Percentiles rank a stretch among this genome's conserved stretches.
phyloP scores from a whole-genome alignment of 2,797 vertebrate species.

The Psittacula echo region DNA sequence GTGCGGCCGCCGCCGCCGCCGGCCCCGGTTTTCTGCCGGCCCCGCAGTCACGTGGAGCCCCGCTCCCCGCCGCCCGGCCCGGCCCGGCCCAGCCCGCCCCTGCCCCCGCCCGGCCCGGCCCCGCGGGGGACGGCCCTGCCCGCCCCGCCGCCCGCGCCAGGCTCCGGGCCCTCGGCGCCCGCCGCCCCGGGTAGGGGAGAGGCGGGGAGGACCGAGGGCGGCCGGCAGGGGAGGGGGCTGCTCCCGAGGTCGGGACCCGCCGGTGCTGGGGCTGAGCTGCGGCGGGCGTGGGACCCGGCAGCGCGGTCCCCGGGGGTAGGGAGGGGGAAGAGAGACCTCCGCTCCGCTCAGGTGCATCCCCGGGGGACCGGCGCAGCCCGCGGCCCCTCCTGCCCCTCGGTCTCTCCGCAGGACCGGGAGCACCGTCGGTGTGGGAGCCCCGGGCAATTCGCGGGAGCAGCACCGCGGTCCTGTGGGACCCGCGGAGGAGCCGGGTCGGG shows the following conservation, averaged over 20 bases:
- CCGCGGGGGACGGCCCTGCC: not conserved
- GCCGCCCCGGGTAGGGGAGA: not conserved
- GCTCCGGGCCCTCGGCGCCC: not conserved
- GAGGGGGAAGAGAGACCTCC: not conserved
- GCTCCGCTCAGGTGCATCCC: constrained; percentile 44
- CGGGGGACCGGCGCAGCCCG: not conserved
- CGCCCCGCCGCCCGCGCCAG: not conserved
- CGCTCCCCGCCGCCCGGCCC: not conserved
- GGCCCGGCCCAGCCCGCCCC: not conserved
- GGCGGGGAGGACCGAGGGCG: not conserved
- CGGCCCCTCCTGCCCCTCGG: not conserved
- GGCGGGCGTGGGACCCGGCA: not conserved
- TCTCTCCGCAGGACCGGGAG: not conserved
- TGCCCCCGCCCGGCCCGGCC: not conserved
- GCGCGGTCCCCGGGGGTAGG: not conserved
- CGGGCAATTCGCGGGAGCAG: not conserved
- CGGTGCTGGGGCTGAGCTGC: not conserved
- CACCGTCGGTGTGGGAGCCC: not conserved
- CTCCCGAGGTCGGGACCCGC: not conserved
- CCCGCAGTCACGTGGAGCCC: constrained; percentile 62
- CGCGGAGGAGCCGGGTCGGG: not conserved
- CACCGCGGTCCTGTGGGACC: not conserved
- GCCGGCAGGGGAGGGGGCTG: no score
- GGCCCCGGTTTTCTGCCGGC: constrained; percentile 77
- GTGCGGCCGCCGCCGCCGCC: constrained; percentile 84